phyloP scores from a whole-genome alignment of 2,113 vertebrate species.

The Rhodinocichla rosea region DNA sequence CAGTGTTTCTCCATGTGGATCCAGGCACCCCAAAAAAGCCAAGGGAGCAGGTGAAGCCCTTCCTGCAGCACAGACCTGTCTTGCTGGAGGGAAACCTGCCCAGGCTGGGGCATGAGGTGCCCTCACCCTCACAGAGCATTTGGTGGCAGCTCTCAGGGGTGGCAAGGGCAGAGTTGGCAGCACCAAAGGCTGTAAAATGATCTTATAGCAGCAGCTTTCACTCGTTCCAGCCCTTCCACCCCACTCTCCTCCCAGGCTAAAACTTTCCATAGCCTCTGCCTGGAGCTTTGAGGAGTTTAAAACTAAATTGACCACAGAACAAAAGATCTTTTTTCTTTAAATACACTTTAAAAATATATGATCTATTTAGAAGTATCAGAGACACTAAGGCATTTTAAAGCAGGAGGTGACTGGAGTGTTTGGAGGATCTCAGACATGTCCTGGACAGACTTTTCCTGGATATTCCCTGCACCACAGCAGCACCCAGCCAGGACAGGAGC shows the following conservation, averaged over 20 bases:
- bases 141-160: not conserved
- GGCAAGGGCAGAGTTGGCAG: not conserved
- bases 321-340: not conserved
- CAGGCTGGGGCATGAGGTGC: not conserved
- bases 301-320: not conserved
- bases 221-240: not conserved
- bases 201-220: not conserved
- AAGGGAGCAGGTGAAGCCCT: not conserved
- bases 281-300: not conserved
- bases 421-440: not conserved
- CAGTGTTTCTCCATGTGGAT: not conserved
- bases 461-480: not conserved
- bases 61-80: not conserved
- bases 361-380: not conserved
- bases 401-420: not conserved
- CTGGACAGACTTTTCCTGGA: not conserved
- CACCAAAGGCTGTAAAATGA: not conserved
- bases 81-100: not conserved
- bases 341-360: not conserved
- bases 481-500: not conserved
- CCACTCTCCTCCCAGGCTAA: not conserved
- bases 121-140: not conserved
- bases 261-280: not conserved
- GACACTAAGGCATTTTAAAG: not conserved
- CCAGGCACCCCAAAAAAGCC: not conserved